Conservation (phyloP, 2,888 invertebrate species). For the Calameuta idolon region DNA sequence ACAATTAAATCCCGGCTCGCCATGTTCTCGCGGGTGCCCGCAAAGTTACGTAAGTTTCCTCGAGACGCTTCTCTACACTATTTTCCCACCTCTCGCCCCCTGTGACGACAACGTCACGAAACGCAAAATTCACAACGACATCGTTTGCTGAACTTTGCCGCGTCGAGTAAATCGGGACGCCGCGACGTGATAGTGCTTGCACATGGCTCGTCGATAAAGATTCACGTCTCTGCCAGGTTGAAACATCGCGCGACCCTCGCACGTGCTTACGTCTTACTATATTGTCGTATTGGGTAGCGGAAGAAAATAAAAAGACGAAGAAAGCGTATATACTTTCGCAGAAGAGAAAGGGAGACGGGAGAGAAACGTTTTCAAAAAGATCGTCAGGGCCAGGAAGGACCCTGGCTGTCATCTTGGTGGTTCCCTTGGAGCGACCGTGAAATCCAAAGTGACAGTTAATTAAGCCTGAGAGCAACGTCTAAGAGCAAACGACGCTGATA, state of each 20-base stretch:
- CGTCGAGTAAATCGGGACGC: background rate
- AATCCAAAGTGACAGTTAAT: constrained; percentile 20
- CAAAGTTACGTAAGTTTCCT: background rate
- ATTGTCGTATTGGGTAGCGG: background rate
- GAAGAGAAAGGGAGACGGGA: background rate
- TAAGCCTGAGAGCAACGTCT: constrained; percentile 20
- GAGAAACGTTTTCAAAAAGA: background rate
- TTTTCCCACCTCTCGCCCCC: accelerated
- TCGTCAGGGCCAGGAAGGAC: background rate
- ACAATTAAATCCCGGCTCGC: constrained; percentile 1
- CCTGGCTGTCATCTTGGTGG: background rate
- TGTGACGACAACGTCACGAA: background rate
- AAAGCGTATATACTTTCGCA: background rate
- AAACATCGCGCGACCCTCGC: background rate
- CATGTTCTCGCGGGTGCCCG: background rate
- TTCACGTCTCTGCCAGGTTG: background rate
- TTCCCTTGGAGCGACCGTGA: background rate
- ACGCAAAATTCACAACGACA: background rate
- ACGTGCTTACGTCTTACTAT: background rate
- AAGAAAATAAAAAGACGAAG: background rate
- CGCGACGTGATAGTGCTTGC: background rate
- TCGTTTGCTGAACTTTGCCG: background rate
- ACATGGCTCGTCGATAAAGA: background rate
- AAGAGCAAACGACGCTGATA: constrained; percentile 1
- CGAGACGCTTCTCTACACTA: background rate